These are phyloP conservation scores for Austrofundulus limnaeus DNA, from an alignment of 2,113 vertebrate genomes.

Conservation along the genomic window DNA sequence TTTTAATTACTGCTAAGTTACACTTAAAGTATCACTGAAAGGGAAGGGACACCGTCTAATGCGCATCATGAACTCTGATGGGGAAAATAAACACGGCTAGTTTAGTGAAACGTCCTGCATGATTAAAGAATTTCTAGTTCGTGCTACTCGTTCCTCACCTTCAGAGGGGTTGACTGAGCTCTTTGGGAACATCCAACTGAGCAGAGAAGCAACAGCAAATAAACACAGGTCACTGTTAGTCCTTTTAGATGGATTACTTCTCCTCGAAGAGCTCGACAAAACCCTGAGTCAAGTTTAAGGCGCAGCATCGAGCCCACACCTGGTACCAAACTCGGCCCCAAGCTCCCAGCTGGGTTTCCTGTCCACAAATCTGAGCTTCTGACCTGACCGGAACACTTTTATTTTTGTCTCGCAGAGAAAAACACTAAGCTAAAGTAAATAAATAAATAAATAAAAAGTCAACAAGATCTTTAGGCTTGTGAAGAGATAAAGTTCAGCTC, in stretches of 20 bases:
- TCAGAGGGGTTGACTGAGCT: conserved; percentile 18
- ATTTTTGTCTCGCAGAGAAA: neutral
- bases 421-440: neutral
- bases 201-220: neutral
- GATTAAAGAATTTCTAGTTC: conserved; percentile 12
- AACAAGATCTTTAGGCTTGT: neutral
- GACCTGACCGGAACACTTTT: conserved; percentile 17
- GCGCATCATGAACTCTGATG: conserved; percentile 9
- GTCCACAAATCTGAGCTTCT: conserved; percentile 17
- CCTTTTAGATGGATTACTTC: neutral
- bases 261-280: neutral
- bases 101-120: conserved; percentile 45
- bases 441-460: neutral
- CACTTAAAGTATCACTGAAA: conserved; percentile 33
- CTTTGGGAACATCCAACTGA: neutral
- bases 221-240: neutral
- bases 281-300: conserved; percentile 31
- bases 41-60: conserved; percentile 20
- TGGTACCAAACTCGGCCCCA: conserved; percentile 27
- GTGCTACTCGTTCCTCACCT: conserved; percentile 30
- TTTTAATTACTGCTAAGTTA: conserved; percentile 56
- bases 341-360: conserved; percentile 12
- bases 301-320: neutral
- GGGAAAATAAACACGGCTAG: conserved; percentile 45
- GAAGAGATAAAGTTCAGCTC: neutral